Conservation (phyloP, 2,888 invertebrate species). For the Ommatoiulus sabulosus region DNA sequence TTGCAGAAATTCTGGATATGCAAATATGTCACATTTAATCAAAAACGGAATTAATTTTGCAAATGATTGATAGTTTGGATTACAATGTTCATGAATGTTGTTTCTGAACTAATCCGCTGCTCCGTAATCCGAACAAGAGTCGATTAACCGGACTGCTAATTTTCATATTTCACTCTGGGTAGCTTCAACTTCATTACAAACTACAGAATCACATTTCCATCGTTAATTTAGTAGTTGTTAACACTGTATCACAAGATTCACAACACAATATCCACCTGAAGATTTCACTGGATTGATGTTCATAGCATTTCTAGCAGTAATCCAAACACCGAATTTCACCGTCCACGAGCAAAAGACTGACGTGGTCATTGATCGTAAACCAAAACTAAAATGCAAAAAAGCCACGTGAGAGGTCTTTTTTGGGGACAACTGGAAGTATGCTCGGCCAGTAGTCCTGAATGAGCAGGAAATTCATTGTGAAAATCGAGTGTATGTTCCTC, state of each 20-base stretch:
- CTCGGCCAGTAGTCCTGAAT: neutral
- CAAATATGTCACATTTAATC: no score
- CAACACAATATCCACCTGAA: neutral
- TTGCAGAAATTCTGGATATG: no score
- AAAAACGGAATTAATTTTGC: no score
- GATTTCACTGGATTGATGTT: neutral
- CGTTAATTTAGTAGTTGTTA: neutral
- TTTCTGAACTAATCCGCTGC: no score
- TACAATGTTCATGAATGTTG: no score
- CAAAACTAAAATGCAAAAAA: neutral
- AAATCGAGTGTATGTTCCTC: neutral
- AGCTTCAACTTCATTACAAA: neutral
- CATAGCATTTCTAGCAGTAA: neutral
- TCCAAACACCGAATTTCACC: neutral
- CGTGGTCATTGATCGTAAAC: neutral
- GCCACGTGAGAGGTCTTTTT: neutral
- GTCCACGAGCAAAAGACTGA: neutral
- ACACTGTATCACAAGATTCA: neutral
- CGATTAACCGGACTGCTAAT: neutral
- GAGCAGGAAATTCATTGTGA: neutral
- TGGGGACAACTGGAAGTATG: constrained; percentile 11
- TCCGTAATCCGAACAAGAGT: no score
- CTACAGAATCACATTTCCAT: neutral
- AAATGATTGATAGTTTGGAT: no score
- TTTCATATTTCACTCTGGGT: neutral